Percentiles rank a stretch among this genome's conserved stretches.
phyloP scores from a whole-genome alignment of 1,140 invertebrate genomes.

The Drosophila kohkoa region DNA sequence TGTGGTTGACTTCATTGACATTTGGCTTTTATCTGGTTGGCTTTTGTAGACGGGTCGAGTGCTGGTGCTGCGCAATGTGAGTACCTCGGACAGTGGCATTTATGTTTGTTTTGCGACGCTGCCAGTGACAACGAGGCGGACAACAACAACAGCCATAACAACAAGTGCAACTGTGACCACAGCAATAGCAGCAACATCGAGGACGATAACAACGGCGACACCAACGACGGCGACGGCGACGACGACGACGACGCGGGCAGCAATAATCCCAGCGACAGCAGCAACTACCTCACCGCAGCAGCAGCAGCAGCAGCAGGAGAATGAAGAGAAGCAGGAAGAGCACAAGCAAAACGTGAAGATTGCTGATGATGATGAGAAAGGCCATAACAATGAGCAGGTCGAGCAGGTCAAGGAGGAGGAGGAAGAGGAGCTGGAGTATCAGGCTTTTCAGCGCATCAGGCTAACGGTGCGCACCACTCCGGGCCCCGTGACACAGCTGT shows the following conservation, averaged over 20 bases:
- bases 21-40: not conserved
- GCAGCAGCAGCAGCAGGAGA: slow-evolving; percentile 3
- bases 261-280: slow-evolving; percentile 16
- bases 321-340: slow-evolving; percentile 6
- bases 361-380: not conserved
- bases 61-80: slow-evolving; percentile 76
- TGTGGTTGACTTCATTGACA: not conserved
- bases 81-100: slow-evolving; percentile 69
- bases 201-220: slow-evolving; percentile 14
- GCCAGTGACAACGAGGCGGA: slow-evolving; percentile 46
- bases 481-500: slow-evolving; percentile 77
- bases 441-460: slow-evolving; percentile 65
- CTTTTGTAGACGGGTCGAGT: slow-evolving; percentile 69
- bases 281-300: slow-evolving; percentile 55
- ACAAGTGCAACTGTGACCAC: slow-evolving; percentile 23
- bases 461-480: slow-evolving; percentile 78
- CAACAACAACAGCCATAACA: slow-evolving; percentile 36
- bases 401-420: not conserved
- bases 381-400: slow-evolving; percentile 1
- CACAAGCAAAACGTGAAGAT: slow-evolving; percentile 4
- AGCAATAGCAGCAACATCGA: not conserved
- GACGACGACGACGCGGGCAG: slow-evolving; percentile 22
- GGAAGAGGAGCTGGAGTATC: slow-evolving; percentile 41
- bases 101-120: slow-evolving; percentile 80
- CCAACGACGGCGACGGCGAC: slow-evolving; percentile 18